Percentiles rank a stretch among this genome's conserved stretches.
phyloP scores from a whole-genome alignment of 2,113 vertebrate species.

The Sinocyclocheilus maitianheensis region DNA sequence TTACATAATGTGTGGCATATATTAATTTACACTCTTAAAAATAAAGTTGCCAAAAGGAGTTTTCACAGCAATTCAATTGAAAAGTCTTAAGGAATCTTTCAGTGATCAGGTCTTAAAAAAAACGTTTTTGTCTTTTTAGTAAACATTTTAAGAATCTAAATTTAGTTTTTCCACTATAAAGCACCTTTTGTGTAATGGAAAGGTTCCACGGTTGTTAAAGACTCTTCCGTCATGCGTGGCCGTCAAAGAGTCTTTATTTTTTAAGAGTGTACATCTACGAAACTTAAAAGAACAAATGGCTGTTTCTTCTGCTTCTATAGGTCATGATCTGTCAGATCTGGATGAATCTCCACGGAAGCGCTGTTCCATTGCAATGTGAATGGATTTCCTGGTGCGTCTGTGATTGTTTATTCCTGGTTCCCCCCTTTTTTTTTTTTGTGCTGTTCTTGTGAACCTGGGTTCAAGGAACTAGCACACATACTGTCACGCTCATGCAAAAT shows the following conservation, averaged over 20 bases:
- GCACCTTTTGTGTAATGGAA: too few relatives aligned
- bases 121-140: too few relatives aligned
- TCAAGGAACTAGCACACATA: slow-evolving; percentile 17
- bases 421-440: slow-evolving; percentile 40
- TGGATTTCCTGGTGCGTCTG: slow-evolving; percentile 62
- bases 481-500: not conserved
- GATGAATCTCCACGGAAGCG: slow-evolving; percentile 57
- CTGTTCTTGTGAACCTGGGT: slow-evolving; percentile 54
- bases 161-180: too few relatives aligned
- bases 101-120: not conserved
- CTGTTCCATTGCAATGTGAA: slow-evolving; percentile 77
- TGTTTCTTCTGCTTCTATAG: slow-evolving; percentile 58
- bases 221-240: too few relatives aligned
- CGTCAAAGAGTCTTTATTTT: too few relatives aligned
- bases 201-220: too few relatives aligned
- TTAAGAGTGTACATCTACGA: too few relatives aligned
- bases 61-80: not conserved
- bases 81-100: not conserved
- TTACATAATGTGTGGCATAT: not conserved
- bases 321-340: slow-evolving; percentile 70
- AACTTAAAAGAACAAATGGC: not conserved
- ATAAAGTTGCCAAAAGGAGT: not conserved
- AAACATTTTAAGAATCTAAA: too few relatives aligned
- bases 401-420: slow-evolving; percentile 47
- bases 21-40: not conserved